These are phyloP conservation scores for Ceryle rudis DNA, from an alignment of 2,797 vertebrate genomes.

Conservation along the genomic window DNA sequence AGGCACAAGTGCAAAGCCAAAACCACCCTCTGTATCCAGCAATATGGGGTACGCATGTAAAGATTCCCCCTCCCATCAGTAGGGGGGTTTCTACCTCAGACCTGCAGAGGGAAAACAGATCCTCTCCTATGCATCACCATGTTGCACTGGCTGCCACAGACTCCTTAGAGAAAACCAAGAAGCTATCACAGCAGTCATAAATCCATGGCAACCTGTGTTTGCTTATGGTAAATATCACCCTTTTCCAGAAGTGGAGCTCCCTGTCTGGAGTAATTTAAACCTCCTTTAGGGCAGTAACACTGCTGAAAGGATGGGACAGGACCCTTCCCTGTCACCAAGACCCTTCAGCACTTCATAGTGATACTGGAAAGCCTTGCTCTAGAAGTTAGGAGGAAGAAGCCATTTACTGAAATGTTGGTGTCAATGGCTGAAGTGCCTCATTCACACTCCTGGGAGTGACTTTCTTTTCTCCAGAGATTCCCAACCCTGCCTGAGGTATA, in stretches of 20 bases:
- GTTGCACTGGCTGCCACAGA: not conserved
- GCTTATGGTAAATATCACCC: not conserved
- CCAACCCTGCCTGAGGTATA: not conserved
- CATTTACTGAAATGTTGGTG: not conserved
- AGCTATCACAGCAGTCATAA: not conserved
- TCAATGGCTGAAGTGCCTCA: not conserved
- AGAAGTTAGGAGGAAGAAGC: not conserved
- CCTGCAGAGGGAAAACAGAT: not conserved
- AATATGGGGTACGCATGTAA: not conserved
- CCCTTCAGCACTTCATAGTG: not conserved
- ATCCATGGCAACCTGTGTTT: not conserved
- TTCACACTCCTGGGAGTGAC: accelerated
- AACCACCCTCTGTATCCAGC: not conserved
- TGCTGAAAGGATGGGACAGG: not conserved
- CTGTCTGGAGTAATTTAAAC: not conserved
- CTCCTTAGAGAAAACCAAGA: not conserved
- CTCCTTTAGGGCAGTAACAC: not conserved
- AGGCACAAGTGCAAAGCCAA: not conserved
- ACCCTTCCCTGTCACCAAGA: not conserved
- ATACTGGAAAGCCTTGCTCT: not conserved
- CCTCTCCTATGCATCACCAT: not conserved
- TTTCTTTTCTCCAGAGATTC: not conserved
- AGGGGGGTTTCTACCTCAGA: not conserved
- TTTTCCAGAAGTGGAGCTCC: not conserved
- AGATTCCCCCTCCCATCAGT: not conserved